Evolutionary conservation across 2,113 vertebrate species (phyloP).

Genomic region (Tupaia chinensis): DNA sequence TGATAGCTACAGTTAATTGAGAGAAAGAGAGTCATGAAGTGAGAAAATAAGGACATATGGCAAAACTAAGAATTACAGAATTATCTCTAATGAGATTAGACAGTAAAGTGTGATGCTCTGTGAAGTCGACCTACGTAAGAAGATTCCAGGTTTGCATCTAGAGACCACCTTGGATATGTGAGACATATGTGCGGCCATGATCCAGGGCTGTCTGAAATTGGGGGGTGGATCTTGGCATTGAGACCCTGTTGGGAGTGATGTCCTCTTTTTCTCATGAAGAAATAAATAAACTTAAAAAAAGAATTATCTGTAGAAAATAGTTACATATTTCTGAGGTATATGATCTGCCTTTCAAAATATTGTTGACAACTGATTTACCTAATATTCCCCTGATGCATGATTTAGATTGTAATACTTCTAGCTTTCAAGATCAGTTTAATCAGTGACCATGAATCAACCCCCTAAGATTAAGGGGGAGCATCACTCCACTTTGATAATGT

Average conservation of each 20-base stretch:
- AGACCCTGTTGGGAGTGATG: no score
- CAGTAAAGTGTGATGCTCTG: no score
- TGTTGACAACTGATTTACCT: background rate
- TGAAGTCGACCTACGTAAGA: no score
- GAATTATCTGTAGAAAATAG: background rate
- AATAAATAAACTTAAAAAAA: background rate
- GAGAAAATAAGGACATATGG: background rate
- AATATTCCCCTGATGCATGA: background rate
- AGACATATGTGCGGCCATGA: no score
- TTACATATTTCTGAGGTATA: background rate
- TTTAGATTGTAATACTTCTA: background rate
- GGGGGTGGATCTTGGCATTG: no score
- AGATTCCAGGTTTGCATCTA: no score
- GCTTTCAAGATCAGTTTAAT: background rate
- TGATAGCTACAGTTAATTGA: background rate
- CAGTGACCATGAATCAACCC: background rate
- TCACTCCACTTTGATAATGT: background rate
- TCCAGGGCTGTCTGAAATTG: no score
- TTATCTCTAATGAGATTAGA: no score
- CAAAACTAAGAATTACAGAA: background rate
- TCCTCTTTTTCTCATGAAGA: no score
- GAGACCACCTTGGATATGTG: no score
- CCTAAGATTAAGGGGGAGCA: background rate
- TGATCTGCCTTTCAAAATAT: background rate
- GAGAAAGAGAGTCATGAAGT: background rate